Base-by-base conservation (phyloP, 1,140 invertebrate genomes). In the Uloborus diversus region DNA sequence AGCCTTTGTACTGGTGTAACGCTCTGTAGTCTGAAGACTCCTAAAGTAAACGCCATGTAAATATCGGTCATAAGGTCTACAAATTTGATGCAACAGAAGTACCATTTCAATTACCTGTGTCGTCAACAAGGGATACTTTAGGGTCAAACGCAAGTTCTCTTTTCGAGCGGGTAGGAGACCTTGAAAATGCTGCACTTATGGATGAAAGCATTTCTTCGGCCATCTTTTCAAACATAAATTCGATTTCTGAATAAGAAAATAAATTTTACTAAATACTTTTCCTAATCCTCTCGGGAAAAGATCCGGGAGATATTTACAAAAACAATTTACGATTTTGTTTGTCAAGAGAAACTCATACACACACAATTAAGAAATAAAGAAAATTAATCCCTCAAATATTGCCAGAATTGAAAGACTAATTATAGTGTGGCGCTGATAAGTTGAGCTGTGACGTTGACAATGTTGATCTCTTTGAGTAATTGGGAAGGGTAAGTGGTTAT, bases 171-270 rank as follows among this genome's bases (percentile, higher is more conserved):
- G 56, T 28, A 17, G 25, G 23, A 2, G 57, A 42, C 35, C 33
- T 23, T 4, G 71, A 49, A 62, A 64, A 59, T 27, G 71, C 71
- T 3, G 51, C 33, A 2, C 7, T 51, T 2, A 75, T 13, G 13
- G 71, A 62, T 25, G 71, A 64, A 17, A 75, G 28, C 32, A 51
- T 33, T 1, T 75, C 71, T 64, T 62, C 71, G 2, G 71, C 47
- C 64, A 75, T 33, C 32, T 28, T 75, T 57, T 75, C 71, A 14
- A 75, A 32, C 37, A 2, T 17, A 42, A 42, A 42, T 13, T 2
- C 17, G 0, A 2, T 42, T 1, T 42, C 2, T 42, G 37, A 42
- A 42, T 42, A 42, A 0, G 17, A 42, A 42, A 2, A 1, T 9
- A 17, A 14, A 5, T 7, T 42, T 14, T 5, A 42, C 37, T 7